A percentile compares a stretch with the other conserved stretches of the same genome.
Conservation (phyloP, 1,140 invertebrate species). For the Mamestra configurata region DNA sequence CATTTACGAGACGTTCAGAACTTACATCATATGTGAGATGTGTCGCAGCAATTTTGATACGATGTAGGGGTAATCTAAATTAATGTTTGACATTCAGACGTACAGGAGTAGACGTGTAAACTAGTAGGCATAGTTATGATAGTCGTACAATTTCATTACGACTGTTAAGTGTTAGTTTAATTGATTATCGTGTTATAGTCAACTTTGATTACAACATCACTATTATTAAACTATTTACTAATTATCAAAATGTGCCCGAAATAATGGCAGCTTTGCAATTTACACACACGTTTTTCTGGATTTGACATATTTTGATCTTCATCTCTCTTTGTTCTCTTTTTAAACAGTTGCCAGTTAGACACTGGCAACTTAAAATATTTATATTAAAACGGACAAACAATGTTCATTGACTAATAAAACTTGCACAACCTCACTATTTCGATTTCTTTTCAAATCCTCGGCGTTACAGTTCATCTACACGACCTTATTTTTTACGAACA, state of each 20-base stretch:
- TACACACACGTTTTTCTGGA: too few relatives aligned
- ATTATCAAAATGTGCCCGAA: too few relatives aligned
- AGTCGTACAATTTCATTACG: not conserved
- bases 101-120: not conserved
- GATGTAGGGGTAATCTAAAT: not conserved
- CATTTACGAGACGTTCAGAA: not conserved
- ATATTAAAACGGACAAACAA: too few relatives aligned
- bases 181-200: too few relatives aligned
- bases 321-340: too few relatives aligned
- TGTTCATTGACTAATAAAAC: not conserved
- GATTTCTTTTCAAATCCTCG: conserved; percentile 20
- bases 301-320: too few relatives aligned
- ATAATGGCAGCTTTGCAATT: too few relatives aligned
- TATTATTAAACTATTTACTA: too few relatives aligned
- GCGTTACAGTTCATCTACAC: conserved; percentile 9
- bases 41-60: not conserved
- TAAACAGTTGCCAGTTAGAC: too few relatives aligned
- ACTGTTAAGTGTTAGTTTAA: not conserved
- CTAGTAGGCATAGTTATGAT: not conserved
- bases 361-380: too few relatives aligned
- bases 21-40: not conserved
- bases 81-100: not conserved
- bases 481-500: conserved; percentile 46
- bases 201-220: too few relatives aligned
- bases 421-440: not conserved